Evolutionary conservation across 2,113 vertebrate genomes (phyloP), one percentile per base, ranked within the genome.

Genomic region (Sinocyclocheilus maitianheensis): DNA sequence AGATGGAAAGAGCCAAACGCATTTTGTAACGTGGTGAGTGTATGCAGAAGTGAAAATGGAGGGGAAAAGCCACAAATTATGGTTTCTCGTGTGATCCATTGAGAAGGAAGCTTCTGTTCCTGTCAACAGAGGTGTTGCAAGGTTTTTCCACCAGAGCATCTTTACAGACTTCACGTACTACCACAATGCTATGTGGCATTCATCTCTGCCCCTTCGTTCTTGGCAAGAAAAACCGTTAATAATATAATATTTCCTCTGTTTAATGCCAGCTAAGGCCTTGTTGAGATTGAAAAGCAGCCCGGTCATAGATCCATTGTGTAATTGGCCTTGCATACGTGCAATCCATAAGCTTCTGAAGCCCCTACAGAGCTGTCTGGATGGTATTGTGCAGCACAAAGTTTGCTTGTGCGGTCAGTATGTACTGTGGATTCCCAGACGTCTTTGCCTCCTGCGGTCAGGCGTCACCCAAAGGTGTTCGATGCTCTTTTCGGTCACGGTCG

Each of bases 401-500:
- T 62, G 58, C 58, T 62, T n/a, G 58, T 89, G 90, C 89, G 91
- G 92, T 92, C 86, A 90, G 77, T 16, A 71, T 71, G 34, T 9
- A 53, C 43, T 76, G 74, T 74, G 62, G 72, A 67, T 81, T 90
- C 85, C 85, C 71, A 83, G 87, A 87, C 88, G 77, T 86, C 72
- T 87, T 87, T 30, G 83, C 86, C 67, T 90, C 87, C 83, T 90
- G 91, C 26, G 92, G 93, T 93, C 92, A 88, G 89, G 89, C 91
- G 87, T 92, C 92, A 88, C 90, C 91, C 91, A 71, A 91, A 93
- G 92, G 93, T 94, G 92, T 93, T 89, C 89, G 85, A 90, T 91
- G 90, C 86, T 79, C 89, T 93, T 93, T 92, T 91, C 91, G n/a
- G 87, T 86, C 82, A 86, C 86, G 88, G 90, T 91, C 88, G 78